Base-by-base conservation (phyloP, 2,113 vertebrate genomes). In the Rhinogobius similis region DNA sequence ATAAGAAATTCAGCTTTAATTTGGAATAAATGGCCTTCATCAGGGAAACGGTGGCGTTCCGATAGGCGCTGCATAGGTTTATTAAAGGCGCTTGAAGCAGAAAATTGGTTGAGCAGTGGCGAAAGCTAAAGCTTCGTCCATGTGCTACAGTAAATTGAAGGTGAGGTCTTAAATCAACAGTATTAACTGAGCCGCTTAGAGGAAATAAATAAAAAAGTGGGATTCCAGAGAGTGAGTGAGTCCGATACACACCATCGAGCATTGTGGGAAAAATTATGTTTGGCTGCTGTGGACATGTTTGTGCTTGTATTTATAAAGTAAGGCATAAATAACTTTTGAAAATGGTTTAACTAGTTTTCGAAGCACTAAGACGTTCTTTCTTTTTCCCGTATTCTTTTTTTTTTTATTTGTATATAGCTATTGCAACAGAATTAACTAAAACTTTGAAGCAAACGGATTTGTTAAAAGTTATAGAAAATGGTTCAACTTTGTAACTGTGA, bases 11-110 rank as follows among this genome's bases (percentile, higher is more conserved):
- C 78, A 82, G 77, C 85, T 91, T 93, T 92, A 91, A 92, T 92
- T 92, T 91, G 87, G 91, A 93, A 93, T 92, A 93, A 93, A 92
- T 89, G 86, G 86, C 87, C 90, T 93, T 91, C 88, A 90, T 91
- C 89, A 89, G 84, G 81, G 83, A 85, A 85, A 78, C 73, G 75
- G 82, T 79, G 83, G 86, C 68, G 77, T 81, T 79, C 84, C 73
- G 88, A 92, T 90, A 92, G n/a, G 88, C 58, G 68, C 68, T 38
- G 70, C 62, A 73, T 72, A 29, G 86, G 82, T 87, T 90, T 93
- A 92, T 92, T 93, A 93, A 90, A 91, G 89, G 84, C 73, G 88
- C 86, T 82, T 90, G 89, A 87, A 90, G 91, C 90, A 92, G 91
- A 93, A 93, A 92, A 92, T 92, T 91, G 91, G 73, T 87, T 92